phyloP scores from a whole-genome alignment of 2,888 invertebrate species.

The Mythimna albipuncta region DNA sequence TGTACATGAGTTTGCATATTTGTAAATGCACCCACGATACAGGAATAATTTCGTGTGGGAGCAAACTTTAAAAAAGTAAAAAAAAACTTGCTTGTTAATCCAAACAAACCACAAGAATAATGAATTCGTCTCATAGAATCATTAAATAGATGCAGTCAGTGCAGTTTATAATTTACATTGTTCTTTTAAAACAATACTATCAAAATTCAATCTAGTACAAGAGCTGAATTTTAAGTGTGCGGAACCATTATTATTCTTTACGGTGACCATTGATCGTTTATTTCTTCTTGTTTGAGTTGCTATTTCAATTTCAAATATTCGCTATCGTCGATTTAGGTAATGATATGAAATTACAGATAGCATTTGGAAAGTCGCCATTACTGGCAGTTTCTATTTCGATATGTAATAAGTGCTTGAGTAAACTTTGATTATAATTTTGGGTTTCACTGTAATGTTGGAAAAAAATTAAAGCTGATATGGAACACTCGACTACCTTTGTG shows the following conservation, averaged over 20 bases:
- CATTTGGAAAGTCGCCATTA: conserved; percentile 58
- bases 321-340: conserved; percentile 57
- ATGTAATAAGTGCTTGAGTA: conserved; percentile 32
- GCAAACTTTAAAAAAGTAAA: no score
- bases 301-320: conserved; percentile 49
- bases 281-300: conserved; percentile 41
- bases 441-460: background rate
- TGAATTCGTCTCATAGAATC: conserved; percentile 28
- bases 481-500: no score
- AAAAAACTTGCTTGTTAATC: background rate
- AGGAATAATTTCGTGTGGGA: no score
- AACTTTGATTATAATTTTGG: conserved; percentile 45
- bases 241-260: conserved; percentile 33
- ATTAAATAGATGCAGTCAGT: conserved; percentile 55
- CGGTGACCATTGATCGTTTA: conserved; percentile 23
- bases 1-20: no score
- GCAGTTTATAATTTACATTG: conserved; percentile 56
- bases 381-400: conserved; percentile 41
- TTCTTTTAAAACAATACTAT: conserved; percentile 50
- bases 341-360: conserved; percentile 57
- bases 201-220: conserved; percentile 48
- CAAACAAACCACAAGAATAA: conserved; percentile 1
- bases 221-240: conserved; percentile 39
- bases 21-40: no score
- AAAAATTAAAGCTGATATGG: background rate